Conservation (phyloP, 2,888 invertebrate genomes). For the Drosophila histrio region DNA sequence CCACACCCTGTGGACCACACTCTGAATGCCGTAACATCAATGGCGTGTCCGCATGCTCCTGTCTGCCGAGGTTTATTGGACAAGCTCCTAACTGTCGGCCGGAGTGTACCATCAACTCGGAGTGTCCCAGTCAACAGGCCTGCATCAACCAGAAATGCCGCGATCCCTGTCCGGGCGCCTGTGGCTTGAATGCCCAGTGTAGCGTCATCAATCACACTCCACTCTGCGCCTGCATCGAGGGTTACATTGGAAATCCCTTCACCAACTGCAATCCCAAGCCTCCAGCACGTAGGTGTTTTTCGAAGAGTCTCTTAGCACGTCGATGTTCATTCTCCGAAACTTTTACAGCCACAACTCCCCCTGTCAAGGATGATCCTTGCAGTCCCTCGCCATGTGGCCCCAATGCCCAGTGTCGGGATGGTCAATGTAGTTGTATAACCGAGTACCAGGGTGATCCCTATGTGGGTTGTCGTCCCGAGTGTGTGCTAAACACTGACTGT, state of each 20-base stretch:
- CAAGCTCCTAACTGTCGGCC: constrained; percentile 90
- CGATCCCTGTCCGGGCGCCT: constrained; percentile 90
- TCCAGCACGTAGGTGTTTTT: constrained; percentile 75
- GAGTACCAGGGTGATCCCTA: constrained; percentile 91
- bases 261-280: constrained; percentile 84
- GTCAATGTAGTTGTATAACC: constrained; percentile 88
- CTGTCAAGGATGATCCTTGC: constrained; percentile 86
- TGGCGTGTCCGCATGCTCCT: constrained; percentile 88
- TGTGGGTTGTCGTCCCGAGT: constrained; percentile 90
- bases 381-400: constrained; percentile 91
- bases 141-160: constrained; percentile 90
- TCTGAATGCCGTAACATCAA: constrained; percentile 87
- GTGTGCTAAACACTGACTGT: constrained; percentile 90
- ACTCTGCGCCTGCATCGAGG: constrained; percentile 88
- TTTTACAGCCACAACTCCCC: constrained; percentile 69
- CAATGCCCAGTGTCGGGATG: constrained; percentile 88
- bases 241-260: constrained; percentile 86
- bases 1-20: constrained; percentile 89
- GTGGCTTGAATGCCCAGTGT: constrained; percentile 88
- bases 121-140: constrained; percentile 89
- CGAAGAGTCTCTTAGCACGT: neutral
- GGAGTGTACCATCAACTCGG: constrained; percentile 89
- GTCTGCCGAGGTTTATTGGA: constrained; percentile 88
- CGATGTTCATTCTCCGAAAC: constrained; percentile 6
- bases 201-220: constrained; percentile 89